A percentile compares a stretch with the other conserved stretches of the same genome.
Conservation (phyloP, 2,797 vertebrate species). For the Pteropus rufus region DNA sequence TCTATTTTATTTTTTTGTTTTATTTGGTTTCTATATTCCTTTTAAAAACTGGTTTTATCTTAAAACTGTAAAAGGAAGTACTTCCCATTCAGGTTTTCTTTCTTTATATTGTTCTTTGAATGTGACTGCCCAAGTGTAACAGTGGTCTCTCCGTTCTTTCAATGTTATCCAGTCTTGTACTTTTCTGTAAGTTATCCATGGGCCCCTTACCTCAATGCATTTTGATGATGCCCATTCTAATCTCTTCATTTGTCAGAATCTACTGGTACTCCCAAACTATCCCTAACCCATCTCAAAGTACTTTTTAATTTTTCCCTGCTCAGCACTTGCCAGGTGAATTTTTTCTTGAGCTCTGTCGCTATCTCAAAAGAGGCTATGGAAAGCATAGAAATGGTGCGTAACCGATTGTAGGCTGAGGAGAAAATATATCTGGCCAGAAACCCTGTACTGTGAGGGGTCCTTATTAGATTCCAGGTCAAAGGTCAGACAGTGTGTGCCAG, state of each 20-base stretch:
- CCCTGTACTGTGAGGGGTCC: neutral
- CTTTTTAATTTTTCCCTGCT: neutral
- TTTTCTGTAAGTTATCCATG: neutral
- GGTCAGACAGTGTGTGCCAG: too few relatives aligned
- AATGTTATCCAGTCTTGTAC: too few relatives aligned
- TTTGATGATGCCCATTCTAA: too few relatives aligned
- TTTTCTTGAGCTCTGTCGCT: neutral
- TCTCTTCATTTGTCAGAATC: neutral
- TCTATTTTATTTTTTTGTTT: neutral
- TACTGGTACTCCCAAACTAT: neutral
- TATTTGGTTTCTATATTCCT: neutral
- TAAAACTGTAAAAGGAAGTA: neutral
- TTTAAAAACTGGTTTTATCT: neutral
- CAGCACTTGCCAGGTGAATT: neutral
- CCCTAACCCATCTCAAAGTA: neutral
- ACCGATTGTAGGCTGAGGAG: neutral
- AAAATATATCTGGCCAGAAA: neutral
- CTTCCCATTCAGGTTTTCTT: neutral
- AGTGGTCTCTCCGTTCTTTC: neutral
- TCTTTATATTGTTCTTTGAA: neutral
- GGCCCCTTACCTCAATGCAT: neutral
- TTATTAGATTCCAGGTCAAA: neutral
- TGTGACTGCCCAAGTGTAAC: neutral
- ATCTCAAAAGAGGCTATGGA: neutral
- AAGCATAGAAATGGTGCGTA: neutral